Base-by-base conservation (phyloP, 2,888 invertebrate genomes). In the Plagodis dolabraria region DNA sequence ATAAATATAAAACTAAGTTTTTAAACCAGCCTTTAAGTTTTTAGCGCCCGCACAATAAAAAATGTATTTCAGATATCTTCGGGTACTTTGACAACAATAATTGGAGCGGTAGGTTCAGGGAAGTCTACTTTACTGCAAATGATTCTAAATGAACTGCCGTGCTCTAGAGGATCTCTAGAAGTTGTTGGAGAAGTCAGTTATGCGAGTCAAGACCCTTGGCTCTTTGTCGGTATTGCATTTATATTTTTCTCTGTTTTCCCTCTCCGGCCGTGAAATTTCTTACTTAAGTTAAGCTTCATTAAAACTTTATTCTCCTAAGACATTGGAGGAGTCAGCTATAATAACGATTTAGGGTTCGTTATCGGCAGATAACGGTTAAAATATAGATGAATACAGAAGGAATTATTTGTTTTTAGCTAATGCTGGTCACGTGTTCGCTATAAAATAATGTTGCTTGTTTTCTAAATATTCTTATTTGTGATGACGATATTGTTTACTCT, bases 121-220 rank as follows among this genome's bases (percentile, higher is more conserved):
- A 95, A 96, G 70, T 91, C 92, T 0, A 92, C 94, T 7, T 71
- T 96, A 45, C 82, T 96, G 5, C 94, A 95, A 64, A 94, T 95
- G 72, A 88, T 97, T 33, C 89, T 98, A 6, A 94, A 95, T 49
- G 98, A 98, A 85, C 86, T 98, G 38, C 95, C 96, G 0, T 87
- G 96, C 42, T 83, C 85, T 2, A 79, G 83, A 33, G 98, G 98
- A 72, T 94, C 74, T 33, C 77, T 94, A 11, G 81, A 89, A 12
- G 90, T 96, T 0, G 87, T 89, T 33, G 98, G 98, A 5, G 90
- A 86, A 49, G 78, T 96, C 0, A 95, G 95, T 34, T 98, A 98
- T 76, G 95, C 96, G 0, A 94, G 96, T 43, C 97, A 98, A 77
- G 95, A 97, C 71, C 95, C 98, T 0, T 98, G 98, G 98, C 88